Evolutionary conservation across 1,140 invertebrate species (phyloP).

Genomic region (Euwallacea fornicatus): DNA sequence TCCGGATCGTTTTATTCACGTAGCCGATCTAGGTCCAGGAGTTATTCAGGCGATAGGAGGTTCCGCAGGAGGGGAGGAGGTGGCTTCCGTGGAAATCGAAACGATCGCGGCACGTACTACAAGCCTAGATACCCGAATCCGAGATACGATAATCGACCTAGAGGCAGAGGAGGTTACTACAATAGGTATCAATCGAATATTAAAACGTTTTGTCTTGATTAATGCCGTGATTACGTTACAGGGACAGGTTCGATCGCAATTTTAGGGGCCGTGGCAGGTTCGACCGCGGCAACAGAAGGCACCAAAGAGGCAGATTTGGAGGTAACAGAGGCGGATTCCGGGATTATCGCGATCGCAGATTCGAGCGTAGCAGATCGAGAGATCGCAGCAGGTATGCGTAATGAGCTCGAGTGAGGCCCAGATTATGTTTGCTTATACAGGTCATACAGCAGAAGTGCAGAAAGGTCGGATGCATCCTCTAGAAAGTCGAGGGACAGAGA

Average conservation of each 20-base stretch:
- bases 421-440: conserved; percentile 2
- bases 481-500: conserved; percentile 53
- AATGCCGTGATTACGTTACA: conserved; percentile 28
- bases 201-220: no score
- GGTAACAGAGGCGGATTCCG: conserved; percentile 57
- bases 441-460: conserved; percentile 50
- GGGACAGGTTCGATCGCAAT: conserved; percentile 55
- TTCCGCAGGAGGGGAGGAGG: conserved; percentile 55
- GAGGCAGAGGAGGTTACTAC: conserved; percentile 58
- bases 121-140: conserved; percentile 66
- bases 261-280: conserved; percentile 47
- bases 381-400: conserved; percentile 47
- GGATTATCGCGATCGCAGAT: conserved; percentile 65
- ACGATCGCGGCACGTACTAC: conserved; percentile 74
- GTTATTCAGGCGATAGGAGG: conserved; percentile 63
- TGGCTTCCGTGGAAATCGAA: conserved; percentile 57
- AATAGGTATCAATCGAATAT: conserved; percentile 45
- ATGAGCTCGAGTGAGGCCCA: background rate
- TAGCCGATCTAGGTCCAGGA: conserved; percentile 64
- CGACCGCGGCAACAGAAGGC: conserved; percentile 40
- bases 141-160: conserved; percentile 57
- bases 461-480: conserved; percentile 46
- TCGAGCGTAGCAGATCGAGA: conserved; percentile 53
- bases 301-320: conserved; percentile 47
- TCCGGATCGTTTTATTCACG: conserved; percentile 62